Evolutionary conservation across 2,797 vertebrate species (phyloP).

Genomic region (Coreius guichenoti): DNA sequence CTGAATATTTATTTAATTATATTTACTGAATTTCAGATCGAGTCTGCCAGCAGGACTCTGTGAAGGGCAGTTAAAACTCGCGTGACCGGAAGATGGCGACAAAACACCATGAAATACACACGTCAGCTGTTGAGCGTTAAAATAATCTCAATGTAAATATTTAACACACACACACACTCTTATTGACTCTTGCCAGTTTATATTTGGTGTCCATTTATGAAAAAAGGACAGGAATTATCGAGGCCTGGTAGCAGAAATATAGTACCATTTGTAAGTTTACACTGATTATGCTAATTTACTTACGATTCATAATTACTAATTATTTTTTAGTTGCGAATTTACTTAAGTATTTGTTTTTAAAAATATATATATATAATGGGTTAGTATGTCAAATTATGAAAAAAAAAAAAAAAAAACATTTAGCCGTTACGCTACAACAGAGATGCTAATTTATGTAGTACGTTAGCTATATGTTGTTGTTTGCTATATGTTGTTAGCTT

Average conservation of each 20-base stretch:
- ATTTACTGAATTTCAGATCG: background rate
- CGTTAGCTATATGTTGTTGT: background rate
- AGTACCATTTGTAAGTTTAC: background rate
- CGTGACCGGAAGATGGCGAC: constrained; percentile 46
- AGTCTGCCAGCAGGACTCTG: too few species aligned
- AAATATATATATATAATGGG: background rate
- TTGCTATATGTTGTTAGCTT: background rate
- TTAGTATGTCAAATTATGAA: background rate
- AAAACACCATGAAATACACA: background rate
- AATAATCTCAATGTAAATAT: background rate
- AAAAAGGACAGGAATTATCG: background rate
- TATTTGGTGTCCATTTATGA: background rate
- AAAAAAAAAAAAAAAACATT: too few species aligned
- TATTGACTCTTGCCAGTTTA: background rate
- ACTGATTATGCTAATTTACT: background rate
- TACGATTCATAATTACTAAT: background rate
- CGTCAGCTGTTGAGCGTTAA: background rate
- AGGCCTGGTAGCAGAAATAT: background rate
- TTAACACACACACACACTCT: background rate
- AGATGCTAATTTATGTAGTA: background rate
- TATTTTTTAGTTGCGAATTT: background rate
- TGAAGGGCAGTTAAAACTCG: background rate
- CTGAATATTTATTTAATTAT: too few species aligned
- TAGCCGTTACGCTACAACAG: background rate
- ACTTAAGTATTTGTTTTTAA: background rate